Conservation (phyloP, 2,888 invertebrate species). For the Acanthosepion esculentum region DNA sequence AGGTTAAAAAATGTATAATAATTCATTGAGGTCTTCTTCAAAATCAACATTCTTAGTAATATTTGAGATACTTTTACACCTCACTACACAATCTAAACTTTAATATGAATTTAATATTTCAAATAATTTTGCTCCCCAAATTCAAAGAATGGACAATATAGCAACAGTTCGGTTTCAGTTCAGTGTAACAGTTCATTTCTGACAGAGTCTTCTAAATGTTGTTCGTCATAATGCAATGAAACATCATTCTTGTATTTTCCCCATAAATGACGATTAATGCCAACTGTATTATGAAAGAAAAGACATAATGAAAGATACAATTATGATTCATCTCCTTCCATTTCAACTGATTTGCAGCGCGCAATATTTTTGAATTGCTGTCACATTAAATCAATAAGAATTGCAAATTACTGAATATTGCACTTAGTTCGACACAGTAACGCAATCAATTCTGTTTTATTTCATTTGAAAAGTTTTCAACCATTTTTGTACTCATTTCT, state of each 20-base stretch:
- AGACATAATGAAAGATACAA: neutral
- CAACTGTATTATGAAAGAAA: neutral
- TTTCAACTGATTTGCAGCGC: neutral
- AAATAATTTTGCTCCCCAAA: neutral
- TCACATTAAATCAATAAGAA: constrained; percentile 17
- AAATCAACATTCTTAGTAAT: neutral
- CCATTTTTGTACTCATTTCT: neutral
- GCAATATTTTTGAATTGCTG: neutral
- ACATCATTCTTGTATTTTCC: neutral
- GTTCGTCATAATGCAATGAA: neutral
- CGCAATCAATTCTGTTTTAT: neutral
- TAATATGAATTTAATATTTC: neutral
- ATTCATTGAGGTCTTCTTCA: too few species aligned
- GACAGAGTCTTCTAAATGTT: neutral
- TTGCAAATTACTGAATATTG: constrained; percentile 9
- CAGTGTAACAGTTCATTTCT: too few species aligned
- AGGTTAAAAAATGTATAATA: too few species aligned
- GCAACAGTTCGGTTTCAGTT: neutral
- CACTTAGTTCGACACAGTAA: neutral
- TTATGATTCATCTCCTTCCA: neutral
- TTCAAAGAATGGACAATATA: neutral
- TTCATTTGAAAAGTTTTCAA: neutral
- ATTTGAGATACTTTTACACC: neutral
- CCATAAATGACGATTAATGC: neutral
- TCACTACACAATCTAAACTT: neutral